These are phyloP conservation scores for Ginglymostoma cirratum DNA, from an alignment of 2,113 vertebrate genomes.

Conservation along the genomic window DNA sequence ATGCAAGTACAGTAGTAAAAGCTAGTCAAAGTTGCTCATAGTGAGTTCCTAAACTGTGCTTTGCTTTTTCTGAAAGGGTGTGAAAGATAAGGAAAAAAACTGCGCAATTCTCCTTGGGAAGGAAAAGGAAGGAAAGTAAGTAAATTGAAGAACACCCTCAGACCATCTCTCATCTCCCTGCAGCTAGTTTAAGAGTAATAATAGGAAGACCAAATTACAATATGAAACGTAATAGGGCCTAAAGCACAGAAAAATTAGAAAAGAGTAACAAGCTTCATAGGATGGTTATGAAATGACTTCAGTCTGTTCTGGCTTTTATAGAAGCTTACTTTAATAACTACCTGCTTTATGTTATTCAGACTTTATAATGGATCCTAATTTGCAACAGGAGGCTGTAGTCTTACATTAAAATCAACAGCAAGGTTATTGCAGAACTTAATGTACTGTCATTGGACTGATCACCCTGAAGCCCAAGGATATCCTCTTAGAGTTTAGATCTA, in stretches of 20 bases:
- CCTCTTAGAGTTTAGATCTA: slow-evolving; percentile 25
- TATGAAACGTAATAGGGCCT: neutral
- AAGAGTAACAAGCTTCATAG: neutral
- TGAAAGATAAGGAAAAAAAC: neutral
- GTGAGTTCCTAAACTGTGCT: neutral
- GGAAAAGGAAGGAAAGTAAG: neutral
- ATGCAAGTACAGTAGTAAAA: neutral
- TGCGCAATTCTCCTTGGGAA: neutral
- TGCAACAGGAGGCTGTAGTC: slow-evolving; percentile 15
- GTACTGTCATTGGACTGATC: slow-evolving; percentile 8
- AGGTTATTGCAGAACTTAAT: neutral
- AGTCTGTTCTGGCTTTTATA: neutral
- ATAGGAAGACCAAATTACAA: neutral
- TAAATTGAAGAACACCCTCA: neutral
- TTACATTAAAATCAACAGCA: slow-evolving; percentile 15
- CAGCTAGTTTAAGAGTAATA: neutral
- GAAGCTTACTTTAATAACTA: neutral
- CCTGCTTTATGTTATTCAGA: neutral
- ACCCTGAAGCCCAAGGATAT: slow-evolving; percentile 28
- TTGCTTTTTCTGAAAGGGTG: neutral
- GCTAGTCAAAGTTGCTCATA: neutral
- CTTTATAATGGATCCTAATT: neutral
- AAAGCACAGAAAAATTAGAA: neutral
- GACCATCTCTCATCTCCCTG: neutral
- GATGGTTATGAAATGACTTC: neutral